A percentile compares a stretch with the other conserved stretches of the same genome.
Evolutionary conservation across 2,113 vertebrate species (phyloP).

Genomic region (Eublepharis macularius): DNA sequence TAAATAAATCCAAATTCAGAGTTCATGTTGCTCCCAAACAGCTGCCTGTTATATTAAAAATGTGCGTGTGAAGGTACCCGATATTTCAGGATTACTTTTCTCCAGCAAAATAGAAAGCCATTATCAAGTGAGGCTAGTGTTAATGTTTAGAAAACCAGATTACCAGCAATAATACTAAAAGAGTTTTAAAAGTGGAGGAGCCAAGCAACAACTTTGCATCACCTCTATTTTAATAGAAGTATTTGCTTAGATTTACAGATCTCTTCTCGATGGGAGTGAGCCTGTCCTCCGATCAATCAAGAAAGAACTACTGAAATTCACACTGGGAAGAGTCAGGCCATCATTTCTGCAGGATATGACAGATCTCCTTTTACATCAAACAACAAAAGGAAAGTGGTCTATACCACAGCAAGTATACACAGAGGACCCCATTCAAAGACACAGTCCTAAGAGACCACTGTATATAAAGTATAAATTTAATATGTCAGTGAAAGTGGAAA

Average conservation of each 20-base stretch:
- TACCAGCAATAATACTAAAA: not conserved
- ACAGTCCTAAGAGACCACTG: no score
- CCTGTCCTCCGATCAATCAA: not conserved
- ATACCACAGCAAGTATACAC: not conserved
- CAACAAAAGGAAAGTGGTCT: not conserved
- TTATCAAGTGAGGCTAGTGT: not conserved
- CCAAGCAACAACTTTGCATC: not conserved
- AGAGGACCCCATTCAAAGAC: no score
- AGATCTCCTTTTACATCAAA: not conserved
- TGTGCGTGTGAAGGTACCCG: not conserved
- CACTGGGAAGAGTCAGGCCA: not conserved
- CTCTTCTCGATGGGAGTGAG: not conserved
- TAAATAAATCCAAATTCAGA: not conserved
- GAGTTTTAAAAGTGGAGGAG: not conserved
- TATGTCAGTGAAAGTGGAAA: no score
- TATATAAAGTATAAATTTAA: no score
- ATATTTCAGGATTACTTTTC: not conserved
- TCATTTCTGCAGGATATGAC: not conserved
- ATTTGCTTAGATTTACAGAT: not conserved
- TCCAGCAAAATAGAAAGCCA: not conserved
- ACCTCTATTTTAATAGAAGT: not conserved
- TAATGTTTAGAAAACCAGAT: not conserved
- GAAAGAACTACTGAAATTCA: not conserved
- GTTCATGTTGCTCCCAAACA: not conserved
- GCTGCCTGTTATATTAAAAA: not conserved